phyloP scores from a whole-genome alignment of 2,797 vertebrate genomes.

The Sebastes taczanowskii region DNA sequence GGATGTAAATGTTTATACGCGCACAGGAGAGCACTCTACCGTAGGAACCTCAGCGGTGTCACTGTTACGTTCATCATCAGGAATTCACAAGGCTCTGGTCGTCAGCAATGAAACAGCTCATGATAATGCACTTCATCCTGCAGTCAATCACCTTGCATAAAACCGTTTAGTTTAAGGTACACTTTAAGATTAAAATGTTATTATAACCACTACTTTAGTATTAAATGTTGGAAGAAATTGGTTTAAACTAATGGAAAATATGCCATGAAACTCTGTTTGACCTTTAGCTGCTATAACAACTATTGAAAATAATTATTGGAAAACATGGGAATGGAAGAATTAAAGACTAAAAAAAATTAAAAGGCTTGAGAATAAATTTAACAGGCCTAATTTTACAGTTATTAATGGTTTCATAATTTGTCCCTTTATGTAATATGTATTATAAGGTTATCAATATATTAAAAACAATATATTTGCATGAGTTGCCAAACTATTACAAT shows the following conservation, averaged over 20 bases:
- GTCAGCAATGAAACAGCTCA: slow-evolving; percentile 20
- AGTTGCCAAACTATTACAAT: slow-evolving; percentile 10
- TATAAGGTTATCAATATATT: not conserved
- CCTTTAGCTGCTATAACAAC: not conserved
- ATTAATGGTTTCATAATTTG: not conserved
- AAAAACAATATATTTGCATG: not conserved
- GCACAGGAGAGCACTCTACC: slow-evolving; percentile 59
- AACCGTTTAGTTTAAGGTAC: not conserved
- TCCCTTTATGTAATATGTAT: not conserved
- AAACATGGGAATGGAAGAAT: not conserved
- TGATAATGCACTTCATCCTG: slow-evolving; percentile 6
- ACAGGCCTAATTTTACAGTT: not conserved
- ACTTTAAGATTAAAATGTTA: not conserved
- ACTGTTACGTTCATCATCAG: slow-evolving; percentile 34
- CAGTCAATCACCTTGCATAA: not conserved
- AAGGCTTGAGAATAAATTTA: not conserved
- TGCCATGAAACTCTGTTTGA: not conserved
- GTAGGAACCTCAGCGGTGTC: slow-evolving; percentile 43
- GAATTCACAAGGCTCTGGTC: slow-evolving; percentile 19
- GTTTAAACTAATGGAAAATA: not conserved
- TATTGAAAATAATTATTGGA: not conserved
- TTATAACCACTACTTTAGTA: not conserved
- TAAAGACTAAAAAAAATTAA: not conserved
- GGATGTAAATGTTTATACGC: slow-evolving; percentile 81
- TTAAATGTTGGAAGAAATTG: not conserved